Base-by-base conservation (phyloP, 2,113 vertebrate species). In the Poicephalus gulielmi region DNA sequence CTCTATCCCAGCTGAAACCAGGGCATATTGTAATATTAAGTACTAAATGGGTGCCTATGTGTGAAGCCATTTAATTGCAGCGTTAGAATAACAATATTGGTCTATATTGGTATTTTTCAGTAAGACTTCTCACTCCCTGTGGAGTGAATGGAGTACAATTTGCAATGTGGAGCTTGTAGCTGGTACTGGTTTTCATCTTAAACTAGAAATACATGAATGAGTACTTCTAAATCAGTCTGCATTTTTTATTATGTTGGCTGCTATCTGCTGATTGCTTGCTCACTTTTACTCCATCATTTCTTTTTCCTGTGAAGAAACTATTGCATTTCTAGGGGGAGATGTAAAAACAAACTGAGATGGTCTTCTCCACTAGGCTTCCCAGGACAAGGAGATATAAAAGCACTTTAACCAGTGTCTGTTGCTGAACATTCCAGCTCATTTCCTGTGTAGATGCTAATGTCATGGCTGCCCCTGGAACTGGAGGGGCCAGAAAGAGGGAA, bases 391-490 rank as follows among this genome's bases (percentile, higher is more conserved):
- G 24, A 28, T 16, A 60, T 10, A 47, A 47, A 60, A 83, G 44
- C 37, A 44, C 5, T 8, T 73, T 27, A 57, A 6, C 24, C 13
- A 4, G 0, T 68, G 25, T 47, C 39, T 83, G 15, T 41, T 73
- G 44, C 25, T 74, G 63, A 88, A 31, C 43, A 31, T 77, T 11
- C 16, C 19, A 62, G 12, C 20, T 62, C 19, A 69, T 49, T 57
- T 93, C 10, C 53, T 22, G 28, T 53, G 46, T 6, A 37, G 11
- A 49, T 43, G 10, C 52, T 77, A 43, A 60, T 10, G 47, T 47
- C 10, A 30, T 0, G 0, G 30, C 33, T 80, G 44, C 1, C 16
- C 4, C 33, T 57, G 39, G 39, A 85, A 24, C 6, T 27, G 47
- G 33, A 76, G 31, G 6, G 7, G 13, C 9, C 28, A 67, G 74